These are phyloP conservation scores for Sabatieria punctata DNA, from an alignment of 2,888 invertebrate genomes.

Conservation along the genomic window DNA sequence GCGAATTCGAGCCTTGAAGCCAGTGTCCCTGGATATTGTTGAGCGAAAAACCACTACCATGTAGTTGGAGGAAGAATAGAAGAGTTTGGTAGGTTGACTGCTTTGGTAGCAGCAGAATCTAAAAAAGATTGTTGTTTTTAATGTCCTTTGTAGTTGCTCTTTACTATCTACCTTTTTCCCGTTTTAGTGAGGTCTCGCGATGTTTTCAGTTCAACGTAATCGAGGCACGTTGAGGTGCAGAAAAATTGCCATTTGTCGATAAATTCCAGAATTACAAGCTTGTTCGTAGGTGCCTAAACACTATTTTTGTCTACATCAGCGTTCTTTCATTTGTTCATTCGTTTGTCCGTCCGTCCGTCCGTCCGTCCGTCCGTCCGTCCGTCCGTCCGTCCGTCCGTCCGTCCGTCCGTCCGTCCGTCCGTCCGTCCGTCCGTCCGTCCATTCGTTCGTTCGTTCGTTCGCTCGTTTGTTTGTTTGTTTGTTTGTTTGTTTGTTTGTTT, in stretches of 20 bases:
- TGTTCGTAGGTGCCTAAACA: constrained; percentile 13
- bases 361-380: no score
- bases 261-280: constrained; percentile 22
- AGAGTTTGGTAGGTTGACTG: neutral
- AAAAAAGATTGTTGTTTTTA: no score
- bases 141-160: neutral
- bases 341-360: no score
- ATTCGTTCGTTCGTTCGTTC: no score
- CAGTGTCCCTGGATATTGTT: neutral
- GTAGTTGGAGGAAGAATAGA: neutral
- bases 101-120: neutral
- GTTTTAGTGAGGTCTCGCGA: constrained; percentile 22
- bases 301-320: constrained; percentile 9
- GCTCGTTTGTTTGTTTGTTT: no score
- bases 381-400: no score
- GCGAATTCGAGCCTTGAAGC: neutral
- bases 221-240: constrained; percentile 26
- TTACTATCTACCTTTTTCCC: constrained; percentile 18
- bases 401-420: no score
- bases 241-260: constrained; percentile 26
- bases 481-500: no score
- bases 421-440: no score
- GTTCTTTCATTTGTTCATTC: no score
- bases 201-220: constrained; percentile 28
- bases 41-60: neutral